Evolutionary conservation across 2,797 vertebrate species (phyloP).

Genomic region (Bryconaethiops microstoma): DNA sequence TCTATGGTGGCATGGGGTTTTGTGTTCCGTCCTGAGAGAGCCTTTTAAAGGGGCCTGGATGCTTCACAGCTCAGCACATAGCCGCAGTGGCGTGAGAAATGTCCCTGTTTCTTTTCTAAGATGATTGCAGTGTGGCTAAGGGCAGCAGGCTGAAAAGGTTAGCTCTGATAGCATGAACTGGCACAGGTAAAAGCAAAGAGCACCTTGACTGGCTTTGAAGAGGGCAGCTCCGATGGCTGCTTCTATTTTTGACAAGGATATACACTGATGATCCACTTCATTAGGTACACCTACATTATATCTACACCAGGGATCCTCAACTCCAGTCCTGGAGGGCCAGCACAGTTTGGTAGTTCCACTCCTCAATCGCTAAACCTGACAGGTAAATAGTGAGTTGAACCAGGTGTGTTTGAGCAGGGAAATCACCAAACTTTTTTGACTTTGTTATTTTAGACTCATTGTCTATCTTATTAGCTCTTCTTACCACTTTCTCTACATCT

Average conservation of each 20-base stretch:
- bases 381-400: too few relatives aligned
- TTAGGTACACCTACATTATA: too few relatives aligned
- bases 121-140: constrained; percentile 39
- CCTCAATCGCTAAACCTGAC: too few relatives aligned
- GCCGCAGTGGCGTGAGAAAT: constrained; percentile 3
- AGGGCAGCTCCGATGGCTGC: constrained; percentile 18
- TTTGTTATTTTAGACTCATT: too few relatives aligned
- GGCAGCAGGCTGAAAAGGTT: constrained; percentile 43
- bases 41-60: constrained; percentile 16
- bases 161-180: constrained; percentile 12
- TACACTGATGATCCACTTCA: too few relatives aligned
- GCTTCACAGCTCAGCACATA: constrained; percentile 41
- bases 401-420: too few relatives aligned
- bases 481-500: too few relatives aligned
- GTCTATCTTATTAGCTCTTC: too few relatives aligned
- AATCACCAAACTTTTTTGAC: too few relatives aligned
- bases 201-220: constrained; percentile 25
- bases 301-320: too few relatives aligned
- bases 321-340: too few relatives aligned
- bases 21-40: constrained; percentile 33
- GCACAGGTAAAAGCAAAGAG: neutral
- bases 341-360: too few relatives aligned
- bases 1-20: constrained; percentile 36
- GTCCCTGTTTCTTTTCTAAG: constrained; percentile 21
- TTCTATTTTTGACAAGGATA: neutral